Evolutionary conservation across 2,888 invertebrate genomes (phyloP), one percentile per base, ranked within the genome.

Genomic region (Xylocampa areola): DNA sequence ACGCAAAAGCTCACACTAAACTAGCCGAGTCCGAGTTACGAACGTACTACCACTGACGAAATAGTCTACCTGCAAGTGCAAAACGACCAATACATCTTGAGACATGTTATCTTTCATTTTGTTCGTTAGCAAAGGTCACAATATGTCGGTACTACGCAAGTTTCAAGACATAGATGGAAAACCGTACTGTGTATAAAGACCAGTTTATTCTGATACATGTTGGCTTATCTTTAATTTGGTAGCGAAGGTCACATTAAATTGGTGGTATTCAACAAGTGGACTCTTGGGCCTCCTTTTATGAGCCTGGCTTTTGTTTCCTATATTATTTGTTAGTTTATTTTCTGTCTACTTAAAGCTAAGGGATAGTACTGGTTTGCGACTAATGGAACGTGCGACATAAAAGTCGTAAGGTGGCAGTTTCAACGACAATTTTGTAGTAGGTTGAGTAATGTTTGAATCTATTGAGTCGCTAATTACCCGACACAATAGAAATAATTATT

Each of bases 231-330:
- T 59, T 51, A 49, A 27, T 51, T 37, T 17, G 21, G 37, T 45
- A 43, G 51, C 25, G 51, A 47, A 65, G 77, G 58, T 63, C 68
- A 44, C 30, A 45, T 25, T 65, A 58, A 59, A 61, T 59, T 76
- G 70, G 76, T 16, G 30, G 53, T 43, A 35, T 55, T 57, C 60
- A 74, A 68, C 64, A 68, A 74, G 75, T 68, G 39, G 33, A 52
- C 36, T 64, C 44, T 55, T 57, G 59, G 37, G 29, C 8, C 35
- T 51, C 52, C 44, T 69, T 75, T 72, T 59, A 49, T 25, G 37
- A 61, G 50, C 37, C 44, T 63, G 21, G 44, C 57, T 74, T 80
- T 81, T 79, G 80, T 82, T 81, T 81, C 77, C 76, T 80, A 73
- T 63, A 68, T 58, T 52, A 63, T 63, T 61, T 78, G 61, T 75